These are phyloP conservation scores for Bombus cullumanus DNA, from an alignment of 1,140 invertebrate species.

Conservation along the genomic window DNA sequence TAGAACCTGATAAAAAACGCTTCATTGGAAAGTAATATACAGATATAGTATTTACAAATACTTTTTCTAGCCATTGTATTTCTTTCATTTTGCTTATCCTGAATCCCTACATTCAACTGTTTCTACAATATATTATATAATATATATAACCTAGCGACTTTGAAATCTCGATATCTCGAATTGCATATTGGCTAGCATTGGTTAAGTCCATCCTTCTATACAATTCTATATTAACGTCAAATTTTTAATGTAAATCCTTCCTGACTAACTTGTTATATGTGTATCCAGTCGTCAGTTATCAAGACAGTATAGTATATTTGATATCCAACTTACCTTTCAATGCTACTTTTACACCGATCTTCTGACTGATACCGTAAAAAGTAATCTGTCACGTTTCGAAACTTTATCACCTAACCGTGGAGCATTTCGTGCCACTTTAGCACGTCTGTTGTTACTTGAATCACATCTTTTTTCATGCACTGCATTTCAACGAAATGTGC, in stretches of 20 bases:
- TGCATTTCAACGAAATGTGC: background rate
- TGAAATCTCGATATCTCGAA: background rate
- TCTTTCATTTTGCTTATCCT: background rate
- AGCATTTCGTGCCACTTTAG: background rate
- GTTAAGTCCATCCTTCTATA: too few relatives aligned
- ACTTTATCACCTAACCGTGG: background rate
- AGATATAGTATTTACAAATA: too few relatives aligned
- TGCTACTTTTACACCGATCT: background rate
- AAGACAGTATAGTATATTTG: background rate
- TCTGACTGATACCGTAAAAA: background rate
- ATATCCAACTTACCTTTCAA: background rate
- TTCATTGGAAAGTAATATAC: too few relatives aligned
- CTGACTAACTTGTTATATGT: too few relatives aligned
- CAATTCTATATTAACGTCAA: too few relatives aligned
- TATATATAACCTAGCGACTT: background rate
- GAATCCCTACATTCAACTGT: background rate
- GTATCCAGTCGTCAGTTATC: background rate
- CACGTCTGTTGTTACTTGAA: too few relatives aligned
- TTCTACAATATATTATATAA: background rate
- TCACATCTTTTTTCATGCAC: background rate
- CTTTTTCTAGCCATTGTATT: too few relatives aligned
- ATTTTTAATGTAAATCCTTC: too few relatives aligned
- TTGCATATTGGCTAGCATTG: background rate
- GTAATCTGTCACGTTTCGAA: background rate
- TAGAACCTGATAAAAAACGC: too few relatives aligned